Base-by-base conservation (phyloP, 1,140 invertebrate species). In the Vanessa tameamea region DNA sequence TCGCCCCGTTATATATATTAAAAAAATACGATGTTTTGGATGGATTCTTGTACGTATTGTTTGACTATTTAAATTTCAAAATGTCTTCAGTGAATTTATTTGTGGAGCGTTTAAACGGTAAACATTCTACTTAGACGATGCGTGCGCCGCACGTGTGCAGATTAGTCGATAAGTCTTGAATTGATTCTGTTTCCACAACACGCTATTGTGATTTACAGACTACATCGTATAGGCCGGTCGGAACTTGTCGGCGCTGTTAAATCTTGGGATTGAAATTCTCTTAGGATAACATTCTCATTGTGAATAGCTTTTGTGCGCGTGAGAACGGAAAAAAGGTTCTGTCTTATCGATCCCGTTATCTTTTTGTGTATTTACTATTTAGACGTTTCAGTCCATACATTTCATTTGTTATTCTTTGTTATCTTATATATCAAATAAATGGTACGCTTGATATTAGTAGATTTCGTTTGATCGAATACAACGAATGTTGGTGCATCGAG, bases 261-360 rank as follows among this genome's bases (percentile, higher is more conserved):
- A 71, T 71, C 48, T 64, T 71, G 61, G 47, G 53, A 71, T 71
- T 71, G 69, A 55, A 64, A 71, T 71, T 71, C 69, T 71, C 50
- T 8, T 71, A 51, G 57, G 69, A 71, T 31, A 70, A 11, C 26
- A 59, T 50, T 71, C 64, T n/a, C 14, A 71, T 63, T 31, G 61
- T 47, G 23, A 64, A 71, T 23, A 53, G 69, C 69, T 48, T 71
- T 71, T 71, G 69, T 71, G 43, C 47, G 37, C 47, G 43, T 20
- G 43, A 14, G 15, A 53, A 16, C 50, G 50, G 50, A 53, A 64
- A 64, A 64, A 23, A 48, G 64, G 63, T 23, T 64, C 37, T 23
- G 15, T 64, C 43, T 64, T 64, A 26, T 64, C 61, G 31, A 53
- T 53, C 4, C 50, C 0, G 50, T 53, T 53, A 53, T 53, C 50